phyloP scores from a whole-genome alignment of 2,888 invertebrate species.

The Papilio demoleus region DNA sequence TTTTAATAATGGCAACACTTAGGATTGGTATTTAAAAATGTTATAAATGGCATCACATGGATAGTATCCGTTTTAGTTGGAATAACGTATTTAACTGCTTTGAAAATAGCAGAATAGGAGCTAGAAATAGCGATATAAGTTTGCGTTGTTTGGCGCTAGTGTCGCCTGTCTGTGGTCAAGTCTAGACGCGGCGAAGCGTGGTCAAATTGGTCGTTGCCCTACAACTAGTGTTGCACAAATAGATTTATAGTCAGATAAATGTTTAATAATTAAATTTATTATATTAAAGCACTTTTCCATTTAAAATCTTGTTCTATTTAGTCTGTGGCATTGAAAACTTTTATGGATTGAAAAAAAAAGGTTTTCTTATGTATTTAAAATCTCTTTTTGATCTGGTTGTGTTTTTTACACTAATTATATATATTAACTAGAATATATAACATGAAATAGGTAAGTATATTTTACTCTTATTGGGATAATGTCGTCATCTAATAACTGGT shows the following conservation, averaged over 20 bases:
- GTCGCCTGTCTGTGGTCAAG: conserved; percentile 25
- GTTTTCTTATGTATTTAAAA: too few species aligned
- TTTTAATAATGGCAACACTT: background rate
- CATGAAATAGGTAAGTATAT: too few species aligned
- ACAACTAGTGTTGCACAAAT: conserved; percentile 12
- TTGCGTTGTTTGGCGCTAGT: background rate
- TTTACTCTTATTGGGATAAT: too few species aligned
- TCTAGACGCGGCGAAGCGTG: conserved; percentile 37
- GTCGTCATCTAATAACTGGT: too few species aligned
- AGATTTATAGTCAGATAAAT: conserved; percentile 1
- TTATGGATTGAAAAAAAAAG: too few species aligned
- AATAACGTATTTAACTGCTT: background rate
- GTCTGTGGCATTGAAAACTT: too few species aligned
- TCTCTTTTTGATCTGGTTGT: background rate
- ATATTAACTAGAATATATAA: background rate
- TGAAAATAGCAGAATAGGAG: conserved; percentile 13
- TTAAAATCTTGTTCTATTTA: too few species aligned
- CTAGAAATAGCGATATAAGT: background rate
- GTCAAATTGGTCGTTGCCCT: conserved; percentile 31
- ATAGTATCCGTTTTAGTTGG: background rate
- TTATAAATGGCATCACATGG: background rate
- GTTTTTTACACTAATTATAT: background rate
- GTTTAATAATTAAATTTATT: background rate
- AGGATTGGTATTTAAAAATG: too few species aligned
- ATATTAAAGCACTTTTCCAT: too few species aligned